Percentiles rank a stretch among this genome's conserved stretches.
Evolutionary conservation across 2,113 vertebrate species (phyloP).

Genomic region (Pimephales promelas): DNA sequence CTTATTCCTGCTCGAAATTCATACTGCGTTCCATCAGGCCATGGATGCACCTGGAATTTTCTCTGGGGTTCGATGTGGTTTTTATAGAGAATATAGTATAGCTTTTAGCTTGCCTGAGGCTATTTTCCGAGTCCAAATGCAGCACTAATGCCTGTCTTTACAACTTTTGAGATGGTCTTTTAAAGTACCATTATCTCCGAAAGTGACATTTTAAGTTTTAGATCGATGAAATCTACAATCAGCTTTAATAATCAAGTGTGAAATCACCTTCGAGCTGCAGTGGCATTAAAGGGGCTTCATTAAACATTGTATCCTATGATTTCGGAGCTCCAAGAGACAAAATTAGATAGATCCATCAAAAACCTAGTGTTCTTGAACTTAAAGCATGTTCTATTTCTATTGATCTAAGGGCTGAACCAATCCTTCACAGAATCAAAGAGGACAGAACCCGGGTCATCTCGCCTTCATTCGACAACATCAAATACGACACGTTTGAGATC

Average conservation of each 20-base stretch:
- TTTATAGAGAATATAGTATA: background rate
- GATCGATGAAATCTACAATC: background rate
- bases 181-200: background rate
- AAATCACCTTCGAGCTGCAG: background rate
- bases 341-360: background rate
- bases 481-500: constrained; percentile 97
- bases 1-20: constrained; percentile 4
- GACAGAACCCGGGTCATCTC: constrained; percentile 93
- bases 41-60: background rate
- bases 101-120: background rate
- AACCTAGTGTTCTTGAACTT: background rate
- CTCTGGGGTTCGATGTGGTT: background rate
- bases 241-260: background rate
- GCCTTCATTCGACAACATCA: constrained; percentile 97
- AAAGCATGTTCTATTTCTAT: constrained; percentile 24
- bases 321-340: background rate
- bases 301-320: background rate
- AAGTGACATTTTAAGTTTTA: constrained; percentile 34
- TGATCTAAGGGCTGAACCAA: constrained; percentile 88
- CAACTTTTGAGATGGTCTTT: constrained; percentile 20
- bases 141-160: background rate
- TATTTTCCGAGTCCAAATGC: background rate
- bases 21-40: background rate
- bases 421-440: constrained; percentile 92
- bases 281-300: background rate